Base-by-base conservation (phyloP, 2,797 vertebrate species). In the Bradypodion ventrale region DNA sequence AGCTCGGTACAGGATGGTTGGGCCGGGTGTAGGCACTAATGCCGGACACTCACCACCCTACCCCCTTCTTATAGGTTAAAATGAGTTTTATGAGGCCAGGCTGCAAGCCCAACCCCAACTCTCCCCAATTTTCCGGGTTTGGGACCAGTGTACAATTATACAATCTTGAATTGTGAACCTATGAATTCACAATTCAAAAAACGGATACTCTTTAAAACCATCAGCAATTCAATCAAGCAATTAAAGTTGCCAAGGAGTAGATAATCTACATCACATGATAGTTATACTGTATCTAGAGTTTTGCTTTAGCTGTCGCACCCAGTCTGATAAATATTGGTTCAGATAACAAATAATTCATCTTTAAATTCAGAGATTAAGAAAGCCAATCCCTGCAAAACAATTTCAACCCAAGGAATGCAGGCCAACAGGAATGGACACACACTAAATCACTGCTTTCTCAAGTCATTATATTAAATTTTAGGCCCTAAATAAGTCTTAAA, bases 181-280 rank as follows among this genome's bases (percentile, higher is more conserved):
- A n/a, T n/a, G n/a, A 56, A 56, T 56, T 56, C 16, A 56, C 6
- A 60, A 3, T 16, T 25, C 49, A 77, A 35, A 21, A 9, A 44
- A 16, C 19, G n/a, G n/a, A 21, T 7, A 27, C n/a, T 32, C 40
- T 78, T 65, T 37, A 52, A 70, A 83, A 37, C 4, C 32, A 66
- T 5, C 10, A 66, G 44, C n/a, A 65, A 60, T 42, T 32, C n/a
- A 35, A 69, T 44, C 7, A 69, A 60, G 75, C 5, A 3, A 69
- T 77, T 27, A 72, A 63, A 72, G 5, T 5, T 63, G 25, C 27
- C 37, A 62, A 72, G 56, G 37, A 69, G 21, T 9, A 49, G 60
- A 15, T 83, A 75, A 83, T 72, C 56, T 72, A 9, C 2, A 72
- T 72, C 83, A 84, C 83, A 73, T 37, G 75, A 6, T 15, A 56